phyloP scores from a whole-genome alignment of 1,140 invertebrate species.

The Heterodera schachtii region DNA sequence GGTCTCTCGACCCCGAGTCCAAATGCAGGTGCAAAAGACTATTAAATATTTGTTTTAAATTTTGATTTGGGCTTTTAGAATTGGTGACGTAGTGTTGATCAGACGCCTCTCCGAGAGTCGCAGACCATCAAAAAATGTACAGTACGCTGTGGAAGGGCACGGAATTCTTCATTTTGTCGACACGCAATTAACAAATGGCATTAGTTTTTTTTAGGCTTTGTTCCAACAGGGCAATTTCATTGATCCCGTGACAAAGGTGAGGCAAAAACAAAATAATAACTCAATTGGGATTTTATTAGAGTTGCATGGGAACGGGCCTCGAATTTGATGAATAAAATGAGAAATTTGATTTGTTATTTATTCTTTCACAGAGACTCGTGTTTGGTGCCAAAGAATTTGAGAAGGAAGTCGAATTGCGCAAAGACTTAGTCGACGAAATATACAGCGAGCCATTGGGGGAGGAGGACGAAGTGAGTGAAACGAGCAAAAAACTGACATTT shows the following conservation, averaged over 20 bases:
- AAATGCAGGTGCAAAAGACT: constrained; percentile 27
- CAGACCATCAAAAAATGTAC: constrained; percentile 44
- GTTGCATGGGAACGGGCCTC: too few species aligned
- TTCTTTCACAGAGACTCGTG: neutral
- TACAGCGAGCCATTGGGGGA: constrained; percentile 45
- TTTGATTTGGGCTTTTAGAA: neutral
- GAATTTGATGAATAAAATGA: too few species aligned
- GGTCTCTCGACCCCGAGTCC: constrained; percentile 53
- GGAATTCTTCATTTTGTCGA: too few species aligned
- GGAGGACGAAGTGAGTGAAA: neutral
- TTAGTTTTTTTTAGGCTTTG: constrained; percentile 15
- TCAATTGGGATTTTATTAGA: too few species aligned
- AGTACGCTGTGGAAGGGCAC: constrained; percentile 47
- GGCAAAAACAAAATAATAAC: neutral
- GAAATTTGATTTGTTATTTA: neutral
- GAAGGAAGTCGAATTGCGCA: constrained; percentile 52
- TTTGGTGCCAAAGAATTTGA: constrained; percentile 47
- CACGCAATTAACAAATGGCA: too few species aligned
- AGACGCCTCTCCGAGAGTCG: constrained; percentile 33
- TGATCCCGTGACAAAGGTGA: constrained; percentile 57
- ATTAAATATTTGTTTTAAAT: neutral
- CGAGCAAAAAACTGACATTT: neutral
- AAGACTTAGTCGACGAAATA: constrained; percentile 49
- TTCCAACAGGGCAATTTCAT: constrained; percentile 48
- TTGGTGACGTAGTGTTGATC: constrained; percentile 59